These are phyloP conservation scores for Atrina japonica DNA, from an alignment of 2,888 invertebrate genomes.

Conservation along the genomic window DNA sequence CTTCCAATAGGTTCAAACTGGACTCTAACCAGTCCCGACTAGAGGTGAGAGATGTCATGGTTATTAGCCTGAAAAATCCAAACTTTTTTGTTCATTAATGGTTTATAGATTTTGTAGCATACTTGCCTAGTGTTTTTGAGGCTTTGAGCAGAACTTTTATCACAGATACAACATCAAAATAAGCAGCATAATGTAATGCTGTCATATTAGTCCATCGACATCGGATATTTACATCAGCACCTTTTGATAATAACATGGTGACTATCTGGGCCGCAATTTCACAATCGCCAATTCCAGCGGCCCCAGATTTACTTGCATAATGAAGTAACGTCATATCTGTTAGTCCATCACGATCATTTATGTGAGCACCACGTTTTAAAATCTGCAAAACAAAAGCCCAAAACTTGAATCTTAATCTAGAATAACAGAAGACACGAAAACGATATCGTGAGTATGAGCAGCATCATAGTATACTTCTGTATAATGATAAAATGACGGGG, in stretches of 20 bases:
- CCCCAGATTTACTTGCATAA: slow-evolving; percentile 82
- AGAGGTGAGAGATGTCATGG: too few relatives aligned
- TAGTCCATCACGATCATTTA: slow-evolving; percentile 82
- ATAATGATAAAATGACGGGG: not conserved
- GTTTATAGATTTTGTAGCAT: too few relatives aligned
- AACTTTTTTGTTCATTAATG: too few relatives aligned
- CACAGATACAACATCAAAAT: slow-evolving; percentile 82
- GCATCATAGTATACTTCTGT: not conserved
- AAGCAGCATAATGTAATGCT: slow-evolving; percentile 82
- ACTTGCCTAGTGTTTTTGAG: slow-evolving; percentile 74
- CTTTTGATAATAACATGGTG: slow-evolving; percentile 72
- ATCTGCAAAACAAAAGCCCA: slow-evolving; percentile 72
- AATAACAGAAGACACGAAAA: too few relatives aligned
- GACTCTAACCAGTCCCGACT: too few relatives aligned
- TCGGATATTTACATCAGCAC: slow-evolving; percentile 81
- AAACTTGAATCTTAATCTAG: not conserved
- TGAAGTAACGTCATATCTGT: slow-evolving; percentile 83
- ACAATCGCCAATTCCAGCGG: slow-evolving; percentile 80
- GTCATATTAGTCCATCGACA: slow-evolving; percentile 83
- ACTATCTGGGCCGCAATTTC: slow-evolving; percentile 74
- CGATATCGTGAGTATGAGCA: too few relatives aligned
- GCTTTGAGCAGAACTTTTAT: slow-evolving; percentile 79
- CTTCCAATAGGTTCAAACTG: too few relatives aligned
- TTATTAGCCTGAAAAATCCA: too few relatives aligned
- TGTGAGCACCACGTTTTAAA: slow-evolving; percentile 80